phyloP scores from a whole-genome alignment of 1,140 invertebrate genomes.

The Drosophila ambigua region DNA sequence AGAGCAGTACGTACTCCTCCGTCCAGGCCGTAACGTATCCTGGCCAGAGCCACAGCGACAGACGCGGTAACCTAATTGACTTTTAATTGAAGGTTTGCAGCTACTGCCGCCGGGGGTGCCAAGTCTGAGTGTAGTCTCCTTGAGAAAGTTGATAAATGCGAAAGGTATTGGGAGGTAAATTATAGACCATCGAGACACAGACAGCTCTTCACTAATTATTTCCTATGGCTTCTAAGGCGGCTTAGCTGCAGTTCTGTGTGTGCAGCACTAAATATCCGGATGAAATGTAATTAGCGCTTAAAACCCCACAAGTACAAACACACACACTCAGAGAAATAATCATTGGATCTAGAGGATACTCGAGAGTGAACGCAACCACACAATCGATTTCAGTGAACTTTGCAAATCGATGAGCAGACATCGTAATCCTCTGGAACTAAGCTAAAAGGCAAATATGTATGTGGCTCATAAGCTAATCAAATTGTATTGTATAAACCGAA shows the following conservation, averaged over 20 bases:
- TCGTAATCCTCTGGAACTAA: no score
- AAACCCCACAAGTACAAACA: slow-evolving; percentile 67
- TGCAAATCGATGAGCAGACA: no score
- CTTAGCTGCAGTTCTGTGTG: slow-evolving; percentile 39
- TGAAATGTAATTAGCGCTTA: slow-evolving; percentile 66
- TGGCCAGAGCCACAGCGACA: slow-evolving; percentile 17
- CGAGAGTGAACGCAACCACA: not conserved
- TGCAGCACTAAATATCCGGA: slow-evolving; percentile 47
- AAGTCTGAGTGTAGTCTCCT: slow-evolving; percentile 20
- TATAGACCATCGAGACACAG: slow-evolving; percentile 49
- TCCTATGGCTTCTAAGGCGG: slow-evolving; percentile 42
- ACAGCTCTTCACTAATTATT: slow-evolving; percentile 37
- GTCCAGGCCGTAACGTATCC: slow-evolving; percentile 35
- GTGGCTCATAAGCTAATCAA: slow-evolving; percentile 38
- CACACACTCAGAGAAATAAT: not conserved
- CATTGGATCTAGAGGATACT: not conserved
- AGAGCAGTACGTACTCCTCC: not conserved
- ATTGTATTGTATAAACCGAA: slow-evolving; percentile 42
- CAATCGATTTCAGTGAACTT: no score
- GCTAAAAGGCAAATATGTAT: not conserved
- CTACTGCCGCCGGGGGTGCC: slow-evolving; percentile 17
- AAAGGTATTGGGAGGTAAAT: slow-evolving; percentile 46
- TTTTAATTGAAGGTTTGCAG: slow-evolving; percentile 72
- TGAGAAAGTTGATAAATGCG: slow-evolving; percentile 57
- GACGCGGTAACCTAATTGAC: slow-evolving; percentile 57